Percentiles rank a stretch among this genome's conserved stretches.
Evolutionary conservation across 2,888 invertebrate species (phyloP).

Genomic region (Mactromeris polynyma): DNA sequence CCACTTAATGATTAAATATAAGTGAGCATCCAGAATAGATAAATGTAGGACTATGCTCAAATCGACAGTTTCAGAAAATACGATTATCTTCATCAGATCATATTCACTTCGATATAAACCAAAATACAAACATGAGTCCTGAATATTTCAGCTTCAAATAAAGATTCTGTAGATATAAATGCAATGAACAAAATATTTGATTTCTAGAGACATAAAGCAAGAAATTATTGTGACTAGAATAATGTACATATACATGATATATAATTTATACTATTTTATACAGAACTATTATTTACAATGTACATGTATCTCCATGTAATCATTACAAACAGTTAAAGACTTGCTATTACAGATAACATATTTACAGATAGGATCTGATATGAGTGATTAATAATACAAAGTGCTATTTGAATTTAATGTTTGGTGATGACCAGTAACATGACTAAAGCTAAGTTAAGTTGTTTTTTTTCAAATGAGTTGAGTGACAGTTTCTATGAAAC

Average conservation of each 20-base stretch:
- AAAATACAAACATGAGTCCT: no score
- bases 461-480: not conserved
- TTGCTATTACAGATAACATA: not conserved
- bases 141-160: no score
- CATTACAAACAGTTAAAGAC: not conserved
- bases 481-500: not conserved
- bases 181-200: not conserved
- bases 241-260: not conserved
- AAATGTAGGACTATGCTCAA: no score
- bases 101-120: no score
- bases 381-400: not conserved
- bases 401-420: no score
- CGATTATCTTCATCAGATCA: no score
- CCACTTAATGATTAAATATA: no score
- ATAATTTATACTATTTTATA: not conserved
- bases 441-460: not conserved
- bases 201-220: not conserved
- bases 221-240: not conserved
- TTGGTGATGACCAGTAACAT: not conserved
- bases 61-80: no score
- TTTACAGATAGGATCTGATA: not conserved
- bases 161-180: no score
- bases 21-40: no score
- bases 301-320: not conserved
- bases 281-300: not conserved